These are phyloP conservation scores for Neuroscelio doddi DNA, from an alignment of 2,888 invertebrate species.

Conservation along the genomic window DNA sequence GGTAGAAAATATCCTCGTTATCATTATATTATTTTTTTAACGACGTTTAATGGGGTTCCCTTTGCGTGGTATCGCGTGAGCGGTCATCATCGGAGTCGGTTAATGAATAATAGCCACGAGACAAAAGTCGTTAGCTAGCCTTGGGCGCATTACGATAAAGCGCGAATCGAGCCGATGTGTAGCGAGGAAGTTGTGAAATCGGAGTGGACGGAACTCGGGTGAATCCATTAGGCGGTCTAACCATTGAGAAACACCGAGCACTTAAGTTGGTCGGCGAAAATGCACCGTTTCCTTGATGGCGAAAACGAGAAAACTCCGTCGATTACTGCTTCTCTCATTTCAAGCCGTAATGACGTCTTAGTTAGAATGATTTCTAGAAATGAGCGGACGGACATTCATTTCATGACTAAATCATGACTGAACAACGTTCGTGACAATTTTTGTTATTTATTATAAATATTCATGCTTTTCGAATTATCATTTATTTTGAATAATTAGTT, in stretches of 20 bases:
- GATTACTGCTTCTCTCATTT: slow-evolving; percentile 6
- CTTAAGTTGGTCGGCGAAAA: slow-evolving; percentile 45
- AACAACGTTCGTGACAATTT: no score
- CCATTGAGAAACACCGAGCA: slow-evolving; percentile 39
- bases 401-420: no score
- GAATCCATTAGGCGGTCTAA: slow-evolving; percentile 31
- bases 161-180: slow-evolving; percentile 11
- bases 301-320: slow-evolving; percentile 37
- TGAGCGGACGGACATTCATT: background rate
- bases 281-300: slow-evolving; percentile 39
- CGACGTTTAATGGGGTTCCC: slow-evolving; percentile 6
- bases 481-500: no score
- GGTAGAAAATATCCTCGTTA: background rate
- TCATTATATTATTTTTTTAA: background rate
- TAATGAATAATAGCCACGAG: slow-evolving; percentile 18
- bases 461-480: no score
- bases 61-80: slow-evolving; percentile 6
- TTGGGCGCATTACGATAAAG: slow-evolving; percentile 28
- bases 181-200: slow-evolving; percentile 40
- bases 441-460: no score
- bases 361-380: background rate
- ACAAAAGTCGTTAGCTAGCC: slow-evolving; percentile 24
- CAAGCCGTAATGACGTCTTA: slow-evolving; percentile 22
- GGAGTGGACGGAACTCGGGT: slow-evolving; percentile 44
- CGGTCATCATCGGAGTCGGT: slow-evolving; percentile 9